Evolutionary conservation across 2,113 vertebrate genomes (phyloP).

Genomic region (Hippocampus guttulatus): DNA sequence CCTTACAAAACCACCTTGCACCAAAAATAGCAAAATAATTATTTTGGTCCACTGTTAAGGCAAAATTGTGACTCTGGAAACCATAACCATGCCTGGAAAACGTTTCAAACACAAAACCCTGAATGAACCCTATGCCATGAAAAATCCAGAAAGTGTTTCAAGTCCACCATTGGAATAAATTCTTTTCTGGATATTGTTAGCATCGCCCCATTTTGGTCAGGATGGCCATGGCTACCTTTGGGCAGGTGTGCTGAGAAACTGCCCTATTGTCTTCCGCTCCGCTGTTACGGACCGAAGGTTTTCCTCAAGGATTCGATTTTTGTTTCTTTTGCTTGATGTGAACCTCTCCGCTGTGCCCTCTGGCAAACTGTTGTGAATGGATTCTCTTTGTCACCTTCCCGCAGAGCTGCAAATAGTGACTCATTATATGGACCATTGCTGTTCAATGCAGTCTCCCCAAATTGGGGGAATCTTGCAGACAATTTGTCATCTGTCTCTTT

Average conservation of each 20-base stretch:
- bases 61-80: neutral
- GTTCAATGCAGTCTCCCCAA: constrained; percentile 4
- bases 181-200: too few species aligned
- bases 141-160: too few species aligned
- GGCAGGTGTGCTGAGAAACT: too few species aligned
- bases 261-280: neutral
- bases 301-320: neutral
- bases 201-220: too few species aligned
- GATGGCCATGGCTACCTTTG: too few species aligned
- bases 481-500: constrained; percentile 1
- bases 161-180: too few species aligned
- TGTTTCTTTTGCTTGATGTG: neutral
- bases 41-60: neutral
- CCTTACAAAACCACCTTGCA: too few species aligned
- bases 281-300: neutral
- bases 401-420: neutral
- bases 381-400: constrained; percentile 1
- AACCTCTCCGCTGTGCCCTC: neutral
- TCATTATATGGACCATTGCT: constrained; percentile 2
- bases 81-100: neutral
- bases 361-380: neutral
- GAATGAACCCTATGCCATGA: too few species aligned
- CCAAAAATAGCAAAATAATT: neutral
- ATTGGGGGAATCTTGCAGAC: constrained; percentile 1
- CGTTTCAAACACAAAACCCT: too few species aligned